Evolutionary conservation across 1,140 invertebrate genomes (phyloP), one percentile per base, ranked within the genome.

Genomic region (Orius laevigatus): DNA sequence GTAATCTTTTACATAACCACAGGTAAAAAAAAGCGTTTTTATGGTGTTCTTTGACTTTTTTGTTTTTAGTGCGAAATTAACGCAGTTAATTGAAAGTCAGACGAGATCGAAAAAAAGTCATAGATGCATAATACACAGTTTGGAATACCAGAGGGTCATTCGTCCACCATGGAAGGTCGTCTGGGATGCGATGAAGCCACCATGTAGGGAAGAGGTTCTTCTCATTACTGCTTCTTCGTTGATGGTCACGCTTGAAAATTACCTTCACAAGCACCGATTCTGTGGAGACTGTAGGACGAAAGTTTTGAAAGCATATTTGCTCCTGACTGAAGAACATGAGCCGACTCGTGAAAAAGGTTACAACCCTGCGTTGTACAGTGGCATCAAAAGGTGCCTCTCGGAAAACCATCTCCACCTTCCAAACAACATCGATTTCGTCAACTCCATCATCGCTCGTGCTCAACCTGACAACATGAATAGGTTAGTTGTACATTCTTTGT

Each of bases 221-320:
- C 73, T 89, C 11, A 81, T 94, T 48, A 84, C 91, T 62, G 77
- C 79, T 48, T 76, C 82, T 58, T 79, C 76, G 50, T 65, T 94
- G 47, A 75, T 87, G 55, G 75, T 78, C 49, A 91, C 87, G 9
- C 69, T 93, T 3, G 85, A 92, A 57, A 83, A 77, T 51, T 94
- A 93, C 67, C 69, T 94, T 33, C 73, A 80, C 49, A 93, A 93
- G 69, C 88, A 94, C 63, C 78, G 88, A 59, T 93, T 93, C 67
- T 93, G 88, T 62, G 75, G 77, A 1, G 89, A 92, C 62, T 94
- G 89, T 61, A 81, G 87, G 50, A 85, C 85, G 50, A 94, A 92
- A 70, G 87, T 93, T 9, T 59, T 86, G 59, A 68, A 79, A 58
- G 88, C 89, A 36, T 91, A 88, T 65, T 81, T 79, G 57, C 71